Evolutionary conservation across 2,797 vertebrate species (phyloP).

Genomic region (Odontamblyopus lacepedii): DNA sequence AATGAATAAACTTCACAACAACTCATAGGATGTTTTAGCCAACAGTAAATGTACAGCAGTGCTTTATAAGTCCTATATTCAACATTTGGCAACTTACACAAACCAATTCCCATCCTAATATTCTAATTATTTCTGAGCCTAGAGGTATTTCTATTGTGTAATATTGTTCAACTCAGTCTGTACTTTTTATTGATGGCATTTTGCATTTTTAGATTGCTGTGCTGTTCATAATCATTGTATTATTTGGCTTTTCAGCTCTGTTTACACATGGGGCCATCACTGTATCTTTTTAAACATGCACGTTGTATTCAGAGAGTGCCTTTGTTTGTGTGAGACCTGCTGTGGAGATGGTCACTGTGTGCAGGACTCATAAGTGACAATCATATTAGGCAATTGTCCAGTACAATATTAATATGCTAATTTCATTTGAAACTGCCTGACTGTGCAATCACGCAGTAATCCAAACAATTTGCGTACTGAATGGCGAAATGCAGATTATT

Average conservation of each 20-base stretch:
- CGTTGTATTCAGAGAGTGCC: constrained; percentile 10
- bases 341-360: constrained; percentile 5
- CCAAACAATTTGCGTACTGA: constrained; percentile 8
- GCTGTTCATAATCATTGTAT: constrained; percentile 1
- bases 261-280: constrained; percentile 13
- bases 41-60: background rate
- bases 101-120: background rate
- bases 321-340: constrained; percentile 6
- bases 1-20: background rate
- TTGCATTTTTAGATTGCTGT: background rate
- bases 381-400: constrained; percentile 9
- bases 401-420: constrained; percentile 17
- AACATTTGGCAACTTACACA: background rate
- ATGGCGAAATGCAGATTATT: constrained; percentile 5
- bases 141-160: background rate
- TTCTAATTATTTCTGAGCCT: background rate
- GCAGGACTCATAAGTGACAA: constrained; percentile 4
- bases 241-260: constrained; percentile 16
- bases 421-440: constrained; percentile 1
- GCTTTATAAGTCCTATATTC: background rate
- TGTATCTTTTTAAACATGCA: background rate
- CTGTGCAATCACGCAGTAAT: constrained; percentile 6
- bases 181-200: constrained; percentile 1
- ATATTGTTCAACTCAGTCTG: background rate
- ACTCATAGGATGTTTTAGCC: background rate